These are phyloP conservation scores for Megalonaias nervosa DNA, from an alignment of 1,140 invertebrate genomes.

Conservation along the genomic window DNA sequence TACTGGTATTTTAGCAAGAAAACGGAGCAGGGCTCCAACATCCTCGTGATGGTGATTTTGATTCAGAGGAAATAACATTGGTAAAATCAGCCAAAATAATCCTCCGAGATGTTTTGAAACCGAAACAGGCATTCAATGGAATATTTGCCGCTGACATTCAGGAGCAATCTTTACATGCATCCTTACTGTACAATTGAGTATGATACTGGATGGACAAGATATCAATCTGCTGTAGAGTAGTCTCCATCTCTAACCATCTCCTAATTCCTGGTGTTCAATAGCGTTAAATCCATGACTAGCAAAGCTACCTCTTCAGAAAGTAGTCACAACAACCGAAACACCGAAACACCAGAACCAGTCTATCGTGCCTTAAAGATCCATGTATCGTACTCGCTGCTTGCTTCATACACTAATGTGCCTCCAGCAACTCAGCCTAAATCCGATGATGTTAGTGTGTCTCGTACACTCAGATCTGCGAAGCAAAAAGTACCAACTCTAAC, in stretches of 20 bases:
- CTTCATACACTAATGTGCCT: too few relatives aligned
- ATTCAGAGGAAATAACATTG: background rate
- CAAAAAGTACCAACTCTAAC: too few relatives aligned
- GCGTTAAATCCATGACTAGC: background rate
- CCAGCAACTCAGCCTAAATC: too few relatives aligned
- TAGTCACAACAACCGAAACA: background rate
- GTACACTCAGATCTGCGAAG: too few relatives aligned
- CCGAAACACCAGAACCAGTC: slow-evolving; percentile 1
- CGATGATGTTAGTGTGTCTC: too few relatives aligned
- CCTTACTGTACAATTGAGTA: background rate
- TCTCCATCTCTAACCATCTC: background rate
- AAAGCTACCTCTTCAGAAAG: background rate
- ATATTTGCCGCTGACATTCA: background rate
- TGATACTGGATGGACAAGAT: too few relatives aligned
- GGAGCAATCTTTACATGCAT: background rate
- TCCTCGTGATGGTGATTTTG: background rate
- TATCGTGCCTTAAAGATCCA: slow-evolving; percentile 8
- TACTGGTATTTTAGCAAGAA: background rate
- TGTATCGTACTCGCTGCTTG: too few relatives aligned
- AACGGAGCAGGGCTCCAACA: background rate
- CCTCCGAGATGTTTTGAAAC: background rate
- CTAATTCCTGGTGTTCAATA: slow-evolving; percentile 10
- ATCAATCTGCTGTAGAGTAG: background rate
- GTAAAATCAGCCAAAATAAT: background rate
- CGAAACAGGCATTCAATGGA: background rate